Evolutionary conservation across 2,113 vertebrate species (phyloP), one percentile per base, ranked within the genome.

Genomic region (Scalopus aquaticus): DNA sequence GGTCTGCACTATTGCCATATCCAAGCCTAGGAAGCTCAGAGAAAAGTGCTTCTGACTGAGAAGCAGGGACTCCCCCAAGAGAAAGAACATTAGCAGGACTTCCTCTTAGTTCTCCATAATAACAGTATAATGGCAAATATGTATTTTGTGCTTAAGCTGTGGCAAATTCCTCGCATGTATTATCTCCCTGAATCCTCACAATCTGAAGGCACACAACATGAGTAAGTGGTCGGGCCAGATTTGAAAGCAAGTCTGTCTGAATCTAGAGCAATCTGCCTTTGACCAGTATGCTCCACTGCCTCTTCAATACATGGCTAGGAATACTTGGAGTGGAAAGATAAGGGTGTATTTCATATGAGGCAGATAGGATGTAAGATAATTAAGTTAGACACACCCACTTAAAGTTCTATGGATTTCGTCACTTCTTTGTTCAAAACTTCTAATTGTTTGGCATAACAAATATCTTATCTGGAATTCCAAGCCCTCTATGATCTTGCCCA

Each of bases 381-480:
- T 54, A 93, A 80, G 39, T 76, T 51, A 65, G 28, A 74, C 77
- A 85, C 3, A 69, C 39, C 37, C 44, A 70, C 35, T 56, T 51
- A 30, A 95, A 58, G 74, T 39, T 32, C 39, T 86, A 42, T n/a
- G 30, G 24, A 65, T 78, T 88, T 81, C 88, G 65, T 51, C 78
- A 76, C 26, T 85, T 88, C 35, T 88, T 19, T 95, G 28, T 19
- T 86, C 73, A 92, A 77, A 93, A 60, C 46, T 8, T 90, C 56
- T 46, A 22, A 88, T 49, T 93, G 26, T 72, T 10, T 81, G 20
- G 8, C 13, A 89, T 49, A 79, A 74, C 26, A 49, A 44, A 85
- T 85, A 72, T 92, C 42, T 86, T 83, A 95, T 10, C 56, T 79
- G 13, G 49, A 95, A 92, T 73, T 90, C 56, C 93, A 92, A 56